These are phyloP conservation scores for Augiades crinisus DNA, from an alignment of 2,888 invertebrate genomes.

Conservation along the genomic window DNA sequence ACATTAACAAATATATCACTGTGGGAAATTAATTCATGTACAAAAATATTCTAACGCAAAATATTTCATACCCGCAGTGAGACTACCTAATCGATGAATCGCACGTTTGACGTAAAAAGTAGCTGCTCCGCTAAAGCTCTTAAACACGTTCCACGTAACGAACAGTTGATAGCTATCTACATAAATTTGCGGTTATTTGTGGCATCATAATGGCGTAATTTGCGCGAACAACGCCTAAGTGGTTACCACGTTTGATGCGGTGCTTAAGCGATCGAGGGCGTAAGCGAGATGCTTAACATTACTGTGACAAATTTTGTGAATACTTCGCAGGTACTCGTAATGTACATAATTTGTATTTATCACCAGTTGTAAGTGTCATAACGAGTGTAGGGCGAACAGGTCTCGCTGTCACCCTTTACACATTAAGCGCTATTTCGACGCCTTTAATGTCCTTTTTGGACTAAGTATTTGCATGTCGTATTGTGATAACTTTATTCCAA, in stretches of 20 bases:
- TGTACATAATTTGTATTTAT: not conserved
- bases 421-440: too few species aligned
- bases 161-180: slow-evolving; percentile 70
- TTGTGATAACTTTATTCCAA: too few species aligned
- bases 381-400: too few species aligned
- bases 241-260: slow-evolving; percentile 22
- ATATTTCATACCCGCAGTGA: too few species aligned
- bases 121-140: slow-evolving; percentile 36
- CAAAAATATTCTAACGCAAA: too few species aligned
- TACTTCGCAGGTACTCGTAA: slow-evolving; percentile 3
- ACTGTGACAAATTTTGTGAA: slow-evolving; percentile 13
- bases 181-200: slow-evolving; percentile 75
- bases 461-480: too few species aligned
- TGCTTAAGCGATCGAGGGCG: slow-evolving; percentile 19
- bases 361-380: too few species aligned
- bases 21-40: too few species aligned
- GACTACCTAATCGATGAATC: not conserved
- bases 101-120: slow-evolving; percentile 21
- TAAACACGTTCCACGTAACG: slow-evolving; percentile 68
- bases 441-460: too few species aligned
- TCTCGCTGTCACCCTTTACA: too few species aligned
- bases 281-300: slow-evolving; percentile 20
- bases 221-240: slow-evolving; percentile 37
- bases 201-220: slow-evolving; percentile 68
- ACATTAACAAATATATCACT: too few species aligned